A percentile compares a stretch with the other conserved stretches of the same genome.
These are phyloP conservation scores for Chondrosia reniformis DNA, from an alignment of 37 sponge, comb jelly and placozoan genomes.

Conservation along the genomic window DNA sequence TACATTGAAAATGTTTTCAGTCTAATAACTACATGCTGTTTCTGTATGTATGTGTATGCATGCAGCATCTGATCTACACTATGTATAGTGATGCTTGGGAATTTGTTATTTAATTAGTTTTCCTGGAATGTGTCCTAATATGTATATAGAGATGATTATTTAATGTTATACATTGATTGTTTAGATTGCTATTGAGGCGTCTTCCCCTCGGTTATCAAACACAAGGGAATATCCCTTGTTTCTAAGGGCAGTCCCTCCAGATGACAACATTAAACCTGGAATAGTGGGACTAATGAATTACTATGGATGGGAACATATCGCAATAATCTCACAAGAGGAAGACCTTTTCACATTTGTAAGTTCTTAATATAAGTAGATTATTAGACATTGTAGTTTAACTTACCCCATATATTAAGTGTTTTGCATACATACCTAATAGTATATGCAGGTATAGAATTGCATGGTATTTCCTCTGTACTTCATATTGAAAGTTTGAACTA, in stretches of 20 bases:
- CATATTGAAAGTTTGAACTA: no score
- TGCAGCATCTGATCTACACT: no score
- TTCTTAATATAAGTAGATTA: not conserved
- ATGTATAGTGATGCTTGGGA: no score
- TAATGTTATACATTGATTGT: no score
- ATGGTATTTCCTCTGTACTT: not conserved
- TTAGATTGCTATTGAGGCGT: constrained; percentile 36
- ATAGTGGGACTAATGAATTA: constrained; percentile 4
- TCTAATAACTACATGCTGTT: no score
- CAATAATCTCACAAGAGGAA: constrained; percentile 13
- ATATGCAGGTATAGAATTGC: no score
- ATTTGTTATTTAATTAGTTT: no score
- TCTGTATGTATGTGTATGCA: no score
- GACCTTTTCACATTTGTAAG: constrained; percentile 6
- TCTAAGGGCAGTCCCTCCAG: constrained; percentile 14
- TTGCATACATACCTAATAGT: no score
- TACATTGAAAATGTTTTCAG: no score
- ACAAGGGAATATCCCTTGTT: constrained; percentile 5
- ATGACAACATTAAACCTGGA: not conserved
- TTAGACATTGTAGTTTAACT: not conserved
- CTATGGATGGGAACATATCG: not conserved
- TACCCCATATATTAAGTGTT: not conserved
- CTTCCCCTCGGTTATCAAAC: constrained; percentile 41
- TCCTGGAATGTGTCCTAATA: no score
- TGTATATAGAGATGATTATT: no score